phyloP scores from a whole-genome alignment of 2,888 invertebrate genomes.

The Boloria euphrosyne region DNA sequence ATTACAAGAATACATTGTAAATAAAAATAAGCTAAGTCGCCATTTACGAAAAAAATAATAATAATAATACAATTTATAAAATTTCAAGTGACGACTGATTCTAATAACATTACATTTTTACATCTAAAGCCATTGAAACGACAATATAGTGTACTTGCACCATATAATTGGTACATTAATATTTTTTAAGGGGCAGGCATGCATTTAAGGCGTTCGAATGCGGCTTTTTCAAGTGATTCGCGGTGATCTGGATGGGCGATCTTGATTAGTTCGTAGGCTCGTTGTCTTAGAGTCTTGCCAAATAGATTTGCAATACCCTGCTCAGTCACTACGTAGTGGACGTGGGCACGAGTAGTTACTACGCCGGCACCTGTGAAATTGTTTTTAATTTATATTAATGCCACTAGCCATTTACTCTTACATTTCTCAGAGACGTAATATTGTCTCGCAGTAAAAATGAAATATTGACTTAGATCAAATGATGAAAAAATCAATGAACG shows the following conservation, averaged over 20 bases:
- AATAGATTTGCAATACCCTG: conserved; percentile 94
- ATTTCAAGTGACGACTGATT: too few species aligned
- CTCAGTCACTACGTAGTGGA: conserved; percentile 96
- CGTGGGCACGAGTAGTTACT: conserved; percentile 94
- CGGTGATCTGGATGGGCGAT: conserved; percentile 95
- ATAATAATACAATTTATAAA: too few species aligned
- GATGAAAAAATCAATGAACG: too few species aligned
- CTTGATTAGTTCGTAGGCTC: conserved; percentile 93
- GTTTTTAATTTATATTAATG: neutral
- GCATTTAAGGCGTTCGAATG: conserved; percentile 90
- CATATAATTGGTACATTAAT: too few species aligned
- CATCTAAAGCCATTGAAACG: too few species aligned
- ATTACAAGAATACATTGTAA: neutral
- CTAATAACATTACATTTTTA: too few species aligned
- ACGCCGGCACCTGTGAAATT: conserved; percentile 92
- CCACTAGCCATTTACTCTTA: too few species aligned
- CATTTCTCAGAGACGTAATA: too few species aligned
- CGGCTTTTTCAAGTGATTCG: conserved; percentile 91
- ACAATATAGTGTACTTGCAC: too few species aligned
- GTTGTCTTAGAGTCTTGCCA: conserved; percentile 93
- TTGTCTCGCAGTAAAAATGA: too few species aligned
- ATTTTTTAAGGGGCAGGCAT: conserved; percentile 86
- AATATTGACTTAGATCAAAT: too few species aligned
- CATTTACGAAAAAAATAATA: too few species aligned
- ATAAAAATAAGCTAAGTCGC: neutral